Base-by-base conservation (phyloP, 2,888 invertebrate species). In the Stenchaetothrips biformis region DNA sequence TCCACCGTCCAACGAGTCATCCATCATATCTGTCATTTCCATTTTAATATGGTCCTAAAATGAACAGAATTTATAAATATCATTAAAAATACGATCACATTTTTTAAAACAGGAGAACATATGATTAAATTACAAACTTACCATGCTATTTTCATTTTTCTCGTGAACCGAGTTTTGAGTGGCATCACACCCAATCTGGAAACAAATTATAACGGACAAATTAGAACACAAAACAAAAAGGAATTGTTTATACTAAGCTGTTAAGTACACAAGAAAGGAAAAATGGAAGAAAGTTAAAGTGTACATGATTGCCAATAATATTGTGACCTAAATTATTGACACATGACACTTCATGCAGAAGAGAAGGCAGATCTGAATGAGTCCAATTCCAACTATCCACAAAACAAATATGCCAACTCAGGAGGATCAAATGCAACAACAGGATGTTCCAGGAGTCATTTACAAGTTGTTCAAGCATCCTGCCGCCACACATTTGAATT, bases 1-100 rank as follows among this genome's bases (percentile, higher is more conserved):
- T 86, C 94, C 91, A 82, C 92, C 92, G 85, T 95, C 95, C 84
- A 94, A 87, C 0, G 95, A 95, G 85, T 95, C 95, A 85, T 95
- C 95, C 84, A 93, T 89, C 82, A 86, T 82, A 83, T 86, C 84
- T 80, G 84, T 82, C 67, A 82, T 81, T 77, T 85, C 84, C 74
- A 83, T 48, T 81, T 83, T 84, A 49, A 74, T 21, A 3, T 74
- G 67, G 25, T 74, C 67, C 67, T 74, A 25, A 6, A 25, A 8
- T 7, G 25, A 25, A 74, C 18, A 2, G 18, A 59, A 59, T 18
- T 6, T 6, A 13, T 9, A 13, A 13, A 13, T 18, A 59, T 59
- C 59, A 18, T 59, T 6, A 13, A 59, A 13, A 16, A 59, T 59
- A 18, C 59, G 16, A 53, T 4, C 13, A 53, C 2, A 53, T 18